Evolutionary conservation across 1,140 invertebrate genomes (phyloP).

Genomic region (Bradysia coprophila): DNA sequence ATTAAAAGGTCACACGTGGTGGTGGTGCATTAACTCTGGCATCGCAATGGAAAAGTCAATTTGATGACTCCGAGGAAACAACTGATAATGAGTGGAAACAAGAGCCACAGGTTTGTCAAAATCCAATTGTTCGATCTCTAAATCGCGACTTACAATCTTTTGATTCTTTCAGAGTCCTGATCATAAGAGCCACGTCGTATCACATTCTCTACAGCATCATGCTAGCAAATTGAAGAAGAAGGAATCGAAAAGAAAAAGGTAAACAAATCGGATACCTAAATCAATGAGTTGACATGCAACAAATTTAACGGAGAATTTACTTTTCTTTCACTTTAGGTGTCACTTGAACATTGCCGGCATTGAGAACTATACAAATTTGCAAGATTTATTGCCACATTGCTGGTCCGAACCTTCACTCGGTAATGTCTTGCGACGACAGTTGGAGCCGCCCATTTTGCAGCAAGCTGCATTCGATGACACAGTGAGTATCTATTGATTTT

Average conservation of each 20-base stretch:
- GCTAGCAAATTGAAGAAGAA: not conserved
- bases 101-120: slow-evolving; percentile 30
- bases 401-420: slow-evolving; percentile 54
- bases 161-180: slow-evolving; percentile 6
- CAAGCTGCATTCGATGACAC: slow-evolving; percentile 72
- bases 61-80: slow-evolving; percentile 80
- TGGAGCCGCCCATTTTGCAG: slow-evolving; percentile 51
- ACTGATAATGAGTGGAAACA: slow-evolving; percentile 86
- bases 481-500: slow-evolving; percentile 11
- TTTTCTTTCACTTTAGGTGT: slow-evolving; percentile 15
- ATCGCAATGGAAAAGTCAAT: slow-evolving; percentile 86
- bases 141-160: not conserved
- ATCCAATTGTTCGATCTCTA: not conserved
- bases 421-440: slow-evolving; percentile 27
- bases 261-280: no score
- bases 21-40: slow-evolving; percentile 62
- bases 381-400: slow-evolving; percentile 43
- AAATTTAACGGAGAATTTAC: no score
- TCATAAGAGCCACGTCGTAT: slow-evolving; percentile 10
- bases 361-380: slow-evolving; percentile 46
- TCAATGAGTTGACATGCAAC: no score
- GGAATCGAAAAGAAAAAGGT: not conserved
- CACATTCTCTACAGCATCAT: slow-evolving; percentile 13
- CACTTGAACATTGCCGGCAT: slow-evolving; percentile 46
- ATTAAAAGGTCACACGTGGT: slow-evolving; percentile 39